Percentiles rank a stretch among this genome's conserved stretches.
These are phyloP conservation scores for Patiria pectinifera DNA, from an alignment of 53 echinoderm and acorn worm genomes.

Conservation along the genomic window DNA sequence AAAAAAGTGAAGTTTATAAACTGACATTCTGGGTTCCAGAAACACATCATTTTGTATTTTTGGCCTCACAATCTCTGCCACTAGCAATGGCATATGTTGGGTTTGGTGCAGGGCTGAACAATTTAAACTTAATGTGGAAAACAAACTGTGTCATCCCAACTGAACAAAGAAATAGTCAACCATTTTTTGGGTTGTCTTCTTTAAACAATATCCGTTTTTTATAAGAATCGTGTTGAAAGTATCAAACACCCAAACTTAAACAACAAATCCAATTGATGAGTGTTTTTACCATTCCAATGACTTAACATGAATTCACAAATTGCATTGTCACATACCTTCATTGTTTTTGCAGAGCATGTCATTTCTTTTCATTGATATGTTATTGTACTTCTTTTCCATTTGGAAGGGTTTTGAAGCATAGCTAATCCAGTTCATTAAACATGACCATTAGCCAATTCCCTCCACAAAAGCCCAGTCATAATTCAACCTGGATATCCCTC, in stretches of 20 bases:
- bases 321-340: not conserved
- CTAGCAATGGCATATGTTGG: not conserved
- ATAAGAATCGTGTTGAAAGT: too few relatives aligned
- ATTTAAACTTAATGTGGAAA: not conserved
- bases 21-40: too few relatives aligned
- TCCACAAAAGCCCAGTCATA: not conserved
- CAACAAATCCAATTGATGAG: not conserved
- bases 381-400: too few relatives aligned
- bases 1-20: too few relatives aligned
- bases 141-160: not conserved
- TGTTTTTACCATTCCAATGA: not conserved
- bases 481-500: not conserved
- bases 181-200: too few relatives aligned
- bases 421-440: too few relatives aligned
- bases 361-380: too few relatives aligned
- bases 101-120: not conserved
- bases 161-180: not conserved
- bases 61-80: not conserved
- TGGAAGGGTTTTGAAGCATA: too few relatives aligned
- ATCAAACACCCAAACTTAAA: too few relatives aligned
- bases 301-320: not conserved
- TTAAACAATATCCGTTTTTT: too few relatives aligned
- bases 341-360: too few relatives aligned
- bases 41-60: too few relatives aligned
- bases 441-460: not conserved